A percentile compares a stretch with the other conserved stretches of the same genome.
These are phyloP conservation scores for Clamator glandarius DNA, from an alignment of 2,797 vertebrate species.

Conservation along the genomic window DNA sequence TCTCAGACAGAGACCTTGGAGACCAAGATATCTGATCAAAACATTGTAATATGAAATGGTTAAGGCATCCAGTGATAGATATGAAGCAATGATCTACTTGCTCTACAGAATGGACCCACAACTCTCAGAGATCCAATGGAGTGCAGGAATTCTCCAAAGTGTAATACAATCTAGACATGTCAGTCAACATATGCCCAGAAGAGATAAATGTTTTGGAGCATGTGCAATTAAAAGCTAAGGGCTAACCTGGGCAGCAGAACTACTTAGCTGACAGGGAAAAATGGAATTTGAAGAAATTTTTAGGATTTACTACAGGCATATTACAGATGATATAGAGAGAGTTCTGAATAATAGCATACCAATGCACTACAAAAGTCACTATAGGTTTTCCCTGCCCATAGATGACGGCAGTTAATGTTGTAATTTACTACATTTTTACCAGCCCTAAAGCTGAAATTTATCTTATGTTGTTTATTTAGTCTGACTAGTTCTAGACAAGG, in stretches of 20 bases:
- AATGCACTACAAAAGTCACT: neutral
- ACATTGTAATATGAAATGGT: neutral
- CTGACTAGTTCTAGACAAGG: neutral
- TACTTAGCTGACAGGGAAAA: neutral
- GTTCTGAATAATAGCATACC: neutral
- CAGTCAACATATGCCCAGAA: neutral
- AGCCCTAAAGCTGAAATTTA: neutral
- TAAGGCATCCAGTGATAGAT: neutral
- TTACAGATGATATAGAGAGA: neutral
- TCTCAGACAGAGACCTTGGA: neutral
- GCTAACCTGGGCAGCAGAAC: neutral
- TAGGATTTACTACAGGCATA: neutral
- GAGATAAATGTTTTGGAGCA: neutral
- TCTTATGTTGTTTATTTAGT: constrained; percentile 14
- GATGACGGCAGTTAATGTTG: neutral
- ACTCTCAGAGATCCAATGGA: neutral
- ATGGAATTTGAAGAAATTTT: neutral
- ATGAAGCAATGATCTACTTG: neutral
- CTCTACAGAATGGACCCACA: neutral
- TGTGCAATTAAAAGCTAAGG: neutral
- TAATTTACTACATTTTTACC: neutral
- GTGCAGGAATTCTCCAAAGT: neutral
- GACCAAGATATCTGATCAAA: neutral
- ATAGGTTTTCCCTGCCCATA: neutral
- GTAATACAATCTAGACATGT: neutral